Conservation (phyloP, 2,113 vertebrate species). For the Tapirus terrestris region DNA sequence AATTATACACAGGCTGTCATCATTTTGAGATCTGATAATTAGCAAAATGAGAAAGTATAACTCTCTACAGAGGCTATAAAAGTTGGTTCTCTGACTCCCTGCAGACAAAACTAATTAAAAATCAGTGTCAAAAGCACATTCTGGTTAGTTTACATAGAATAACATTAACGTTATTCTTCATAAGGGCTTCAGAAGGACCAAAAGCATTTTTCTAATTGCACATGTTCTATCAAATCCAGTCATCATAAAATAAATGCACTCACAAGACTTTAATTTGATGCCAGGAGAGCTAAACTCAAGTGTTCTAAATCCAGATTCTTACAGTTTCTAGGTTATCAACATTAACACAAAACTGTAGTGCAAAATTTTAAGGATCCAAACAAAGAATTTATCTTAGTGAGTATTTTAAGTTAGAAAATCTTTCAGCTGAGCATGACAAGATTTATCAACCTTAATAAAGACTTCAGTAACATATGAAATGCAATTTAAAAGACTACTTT, state of each 20-base stretch:
- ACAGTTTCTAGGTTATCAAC: not conserved
- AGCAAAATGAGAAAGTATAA: constrained; percentile 38
- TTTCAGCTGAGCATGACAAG: not conserved
- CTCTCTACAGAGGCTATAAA: not conserved
- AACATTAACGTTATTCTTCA: not conserved
- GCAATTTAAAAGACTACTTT: not conserved
- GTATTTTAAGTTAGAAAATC: not conserved
- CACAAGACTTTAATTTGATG: not conserved
- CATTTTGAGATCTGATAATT: not conserved
- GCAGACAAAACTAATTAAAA: not conserved
- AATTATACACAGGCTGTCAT: constrained; percentile 67
- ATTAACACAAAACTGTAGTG: not conserved
- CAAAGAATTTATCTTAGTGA: not conserved
- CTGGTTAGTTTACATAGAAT: constrained; percentile 45
- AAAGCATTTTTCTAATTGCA: not conserved
- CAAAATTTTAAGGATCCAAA: not conserved
- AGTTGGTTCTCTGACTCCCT: not conserved
- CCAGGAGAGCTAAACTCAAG: not conserved
- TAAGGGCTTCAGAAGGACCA: not conserved
- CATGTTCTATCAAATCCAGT: not conserved
- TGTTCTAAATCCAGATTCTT: not conserved
- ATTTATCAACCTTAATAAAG: not conserved
- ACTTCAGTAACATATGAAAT: not conserved
- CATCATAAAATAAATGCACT: not conserved
- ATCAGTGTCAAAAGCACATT: not conserved